A percentile compares a stretch with the other conserved stretches of the same genome.
Evolutionary conservation across 2,797 vertebrate genomes (phyloP).

Genomic region (Sylvia borin): DNA sequence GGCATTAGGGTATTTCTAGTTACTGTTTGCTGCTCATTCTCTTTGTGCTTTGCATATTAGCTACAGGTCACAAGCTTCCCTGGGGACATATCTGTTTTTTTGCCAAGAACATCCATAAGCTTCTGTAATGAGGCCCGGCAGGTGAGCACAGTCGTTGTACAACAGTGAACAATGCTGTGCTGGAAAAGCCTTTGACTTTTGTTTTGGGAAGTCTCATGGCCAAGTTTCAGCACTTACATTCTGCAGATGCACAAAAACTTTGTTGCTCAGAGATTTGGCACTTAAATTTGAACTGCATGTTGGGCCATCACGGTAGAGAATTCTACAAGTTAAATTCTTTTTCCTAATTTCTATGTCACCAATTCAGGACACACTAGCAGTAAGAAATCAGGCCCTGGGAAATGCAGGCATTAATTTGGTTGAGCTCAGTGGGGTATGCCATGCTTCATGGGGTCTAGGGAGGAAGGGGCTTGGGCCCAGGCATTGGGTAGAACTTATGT

Average conservation of each 20-base stretch:
- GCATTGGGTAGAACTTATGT: not conserved
- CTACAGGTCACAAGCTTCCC: not conserved
- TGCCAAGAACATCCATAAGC: slow-evolving; percentile 39
- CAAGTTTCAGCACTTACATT: not conserved
- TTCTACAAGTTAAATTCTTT: not conserved
- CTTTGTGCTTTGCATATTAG: slow-evolving; percentile 5
- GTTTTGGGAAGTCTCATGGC: not conserved
- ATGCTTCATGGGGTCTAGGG: not conserved
- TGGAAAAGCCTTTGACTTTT: not conserved
- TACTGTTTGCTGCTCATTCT: not conserved
- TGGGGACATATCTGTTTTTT: not conserved
- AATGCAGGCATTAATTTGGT: not conserved
- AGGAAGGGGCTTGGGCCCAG: not conserved
- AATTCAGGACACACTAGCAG: not conserved
- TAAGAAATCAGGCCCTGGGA: not conserved
- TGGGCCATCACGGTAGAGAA: not conserved
- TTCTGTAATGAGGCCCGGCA: slow-evolving; percentile 12
- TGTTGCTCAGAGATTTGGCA: not conserved
- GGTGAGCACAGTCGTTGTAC: not conserved
- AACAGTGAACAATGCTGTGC: not conserved
- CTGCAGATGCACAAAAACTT: not conserved
- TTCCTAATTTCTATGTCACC: not conserved
- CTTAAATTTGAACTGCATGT: not conserved
- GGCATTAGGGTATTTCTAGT: not conserved
- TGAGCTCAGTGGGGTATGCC: not conserved